These are phyloP conservation scores for Epinotia ramella DNA, from an alignment of 2,888 invertebrate species.

Conservation along the genomic window DNA sequence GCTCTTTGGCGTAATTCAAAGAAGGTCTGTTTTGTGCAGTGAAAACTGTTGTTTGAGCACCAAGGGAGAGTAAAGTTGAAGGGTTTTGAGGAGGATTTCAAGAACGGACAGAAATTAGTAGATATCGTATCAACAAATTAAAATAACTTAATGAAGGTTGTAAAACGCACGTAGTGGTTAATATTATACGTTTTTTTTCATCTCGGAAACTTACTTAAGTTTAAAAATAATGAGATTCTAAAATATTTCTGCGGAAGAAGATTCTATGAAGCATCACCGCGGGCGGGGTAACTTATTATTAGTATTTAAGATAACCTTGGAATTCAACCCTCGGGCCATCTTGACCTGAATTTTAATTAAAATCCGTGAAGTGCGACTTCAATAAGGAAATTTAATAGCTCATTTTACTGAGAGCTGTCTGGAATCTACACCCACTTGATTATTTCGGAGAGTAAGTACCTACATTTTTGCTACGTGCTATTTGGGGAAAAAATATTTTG, in stretches of 20 bases:
- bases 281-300: slow-evolving; percentile 20
- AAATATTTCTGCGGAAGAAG: not conserved
- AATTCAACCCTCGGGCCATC: slow-evolving; percentile 27
- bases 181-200: too few relatives aligned
- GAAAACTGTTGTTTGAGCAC: not conserved
- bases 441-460: slow-evolving; percentile 25
- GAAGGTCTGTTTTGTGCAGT: not conserved
- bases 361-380: slow-evolving; percentile 41
- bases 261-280: slow-evolving; percentile 18
- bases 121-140: too few relatives aligned
- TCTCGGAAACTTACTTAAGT: too few relatives aligned
- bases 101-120: not conserved
- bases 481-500: not conserved
- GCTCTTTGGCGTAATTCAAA: slow-evolving; percentile 25
- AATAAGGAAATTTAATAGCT: slow-evolving; percentile 45
- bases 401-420: slow-evolving; percentile 37
- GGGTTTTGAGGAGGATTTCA: not conserved
- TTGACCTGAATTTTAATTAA: slow-evolving; percentile 45
- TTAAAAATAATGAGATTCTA: too few relatives aligned
- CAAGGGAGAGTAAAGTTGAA: not conserved
- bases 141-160: too few relatives aligned
- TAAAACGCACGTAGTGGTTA: too few relatives aligned
- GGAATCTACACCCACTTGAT: slow-evolving; percentile 38
- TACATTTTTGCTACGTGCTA: slow-evolving; percentile 6
- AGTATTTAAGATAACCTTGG: slow-evolving; percentile 33